Base-by-base conservation (phyloP, 2,797 vertebrate genomes). In the Melanotaenia maccullochi region DNA sequence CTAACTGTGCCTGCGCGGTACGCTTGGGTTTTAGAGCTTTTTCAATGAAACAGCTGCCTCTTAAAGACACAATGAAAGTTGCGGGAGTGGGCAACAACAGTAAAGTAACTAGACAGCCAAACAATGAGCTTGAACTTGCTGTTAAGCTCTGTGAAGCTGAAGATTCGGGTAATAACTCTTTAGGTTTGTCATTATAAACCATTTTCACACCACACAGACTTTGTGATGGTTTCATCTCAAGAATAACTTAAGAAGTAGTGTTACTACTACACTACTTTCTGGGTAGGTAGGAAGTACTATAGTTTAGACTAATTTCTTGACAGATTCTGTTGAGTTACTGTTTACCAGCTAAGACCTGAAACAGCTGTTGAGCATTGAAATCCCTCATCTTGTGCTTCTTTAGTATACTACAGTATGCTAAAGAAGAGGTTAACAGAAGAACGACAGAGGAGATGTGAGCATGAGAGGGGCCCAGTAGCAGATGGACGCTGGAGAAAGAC, bases 401-500 rank as follows among this genome's bases (percentile, higher is more conserved):
- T 40, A 13, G 42, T 44, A 5, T 20, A 18, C 42, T 44, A 44
- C 42, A 44, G 42, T 44, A 44, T 1, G 7, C 42, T 44, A 5
- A 25, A 52, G 47, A n/a, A 12, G 14, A 36, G 32, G 54, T 11
- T 9, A 30, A 35, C 51, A 42, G 9, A 49, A 73, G 35, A 65
- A 40, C 44, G 40, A 24, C 55, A 69, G 54, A 40, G 18, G 52
- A 61, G 65, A 78, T 33, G 60, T 20, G 33, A 76, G 70, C 49
- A 66, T 44, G 63, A 68, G 71, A 47, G 87, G 81, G 85, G 84
- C 85, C 69, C 75, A 58, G 89, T 54, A 87, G 89, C 91, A 93
- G 92, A 94, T 93, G 93, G 91, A 87, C 47, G 49, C 75, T 80
- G 81, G 88, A 90, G 79, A 89, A 82, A 85, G 79, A 92, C 87